These are phyloP conservation scores for Aproaerema taeniolella DNA, from an alignment of 2,888 invertebrate species.

Conservation along the genomic window DNA sequence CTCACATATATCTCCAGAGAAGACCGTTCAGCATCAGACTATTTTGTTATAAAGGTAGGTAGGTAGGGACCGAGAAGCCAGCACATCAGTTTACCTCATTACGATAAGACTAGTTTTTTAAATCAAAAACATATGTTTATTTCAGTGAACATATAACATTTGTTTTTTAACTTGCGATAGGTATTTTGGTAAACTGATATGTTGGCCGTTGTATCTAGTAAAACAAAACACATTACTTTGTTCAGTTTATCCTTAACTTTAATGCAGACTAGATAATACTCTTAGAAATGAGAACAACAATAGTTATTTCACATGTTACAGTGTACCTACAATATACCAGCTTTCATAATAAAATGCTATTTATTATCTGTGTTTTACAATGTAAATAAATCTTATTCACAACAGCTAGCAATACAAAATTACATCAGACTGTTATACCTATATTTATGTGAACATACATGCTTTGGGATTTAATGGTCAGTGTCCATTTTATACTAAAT, in stretches of 20 bases:
- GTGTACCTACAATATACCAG: conserved; percentile 72
- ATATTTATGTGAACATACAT: conserved; percentile 15
- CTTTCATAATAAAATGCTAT: conserved; percentile 72
- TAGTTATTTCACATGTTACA: conserved; percentile 74
- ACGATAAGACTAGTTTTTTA: too few relatives aligned
- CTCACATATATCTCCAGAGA: too few relatives aligned
- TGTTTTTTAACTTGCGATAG: too few relatives aligned
- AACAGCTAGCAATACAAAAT: conserved; percentile 76
- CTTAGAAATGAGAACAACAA: conserved; percentile 78
- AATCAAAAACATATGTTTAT: too few relatives aligned
- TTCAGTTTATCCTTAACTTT: conserved; percentile 77
- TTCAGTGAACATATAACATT: too few relatives aligned
- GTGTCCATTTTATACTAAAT: too few relatives aligned
- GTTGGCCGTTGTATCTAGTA: too few relatives aligned
- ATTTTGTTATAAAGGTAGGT: too few relatives aligned
- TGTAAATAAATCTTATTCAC: conserved; percentile 76
- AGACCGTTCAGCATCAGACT: too few relatives aligned
- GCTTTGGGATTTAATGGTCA: conserved; percentile 29
- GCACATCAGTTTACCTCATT: too few relatives aligned
- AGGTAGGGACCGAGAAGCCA: too few relatives aligned
- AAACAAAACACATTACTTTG: conserved; percentile 52
- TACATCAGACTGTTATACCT: conserved; percentile 62
- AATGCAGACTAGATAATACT: conserved; percentile 79
- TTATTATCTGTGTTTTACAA: conserved; percentile 71
- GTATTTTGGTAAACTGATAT: too few relatives aligned